Evolutionary conservation across 2,888 invertebrate genomes (phyloP), one percentile per base, ranked within the genome.

Genomic region (Malthinus seriepunctatus): DNA sequence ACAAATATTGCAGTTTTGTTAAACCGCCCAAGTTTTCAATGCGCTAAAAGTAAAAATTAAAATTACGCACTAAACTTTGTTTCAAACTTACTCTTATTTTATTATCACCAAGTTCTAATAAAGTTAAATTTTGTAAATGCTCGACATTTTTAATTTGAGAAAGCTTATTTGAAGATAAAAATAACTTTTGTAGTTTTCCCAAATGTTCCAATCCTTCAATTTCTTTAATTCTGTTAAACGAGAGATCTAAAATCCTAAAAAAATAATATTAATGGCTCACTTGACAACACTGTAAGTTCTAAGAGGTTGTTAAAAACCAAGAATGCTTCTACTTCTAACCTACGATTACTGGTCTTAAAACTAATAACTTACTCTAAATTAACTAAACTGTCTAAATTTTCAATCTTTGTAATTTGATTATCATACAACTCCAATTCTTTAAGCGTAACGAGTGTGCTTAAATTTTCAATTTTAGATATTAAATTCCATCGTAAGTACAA

Each of bases 21-120:
- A 97, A 79, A 51, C 85, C 85, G 1, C 88, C 87, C 11, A 59
- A 38, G 50, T 55, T 63, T 9, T 52, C 31, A 8, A 62, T 53
- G 44, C 57, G 39, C 57, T 53, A 51, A 48, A 58, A 52, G 10
- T 11, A 23, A 7, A 1, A 11, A 3, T 37, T 11, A 3, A 8
- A 32, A 7, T 39, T 11, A 1, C 5, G 6, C 12, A 11, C 7
- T 37, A 23, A 37, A 37, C 35, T 8, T 14, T 9, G 23, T 6
- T 7, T 15, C 23, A 23, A 7, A 12, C 32, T 77, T 79, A 92
- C 92, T 76, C 93, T 83, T 68, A 97, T 86, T 76, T 89, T 91
- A 77, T 99, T 99, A 69, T 97, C 95, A 0, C 99, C 99, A 51
- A 99, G 80, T 77, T 99, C 99, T 6, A 99, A 79, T 76, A 94